phyloP scores from a whole-genome alignment of 23 tunicate genomes.

The Ascidia mentula region DNA sequence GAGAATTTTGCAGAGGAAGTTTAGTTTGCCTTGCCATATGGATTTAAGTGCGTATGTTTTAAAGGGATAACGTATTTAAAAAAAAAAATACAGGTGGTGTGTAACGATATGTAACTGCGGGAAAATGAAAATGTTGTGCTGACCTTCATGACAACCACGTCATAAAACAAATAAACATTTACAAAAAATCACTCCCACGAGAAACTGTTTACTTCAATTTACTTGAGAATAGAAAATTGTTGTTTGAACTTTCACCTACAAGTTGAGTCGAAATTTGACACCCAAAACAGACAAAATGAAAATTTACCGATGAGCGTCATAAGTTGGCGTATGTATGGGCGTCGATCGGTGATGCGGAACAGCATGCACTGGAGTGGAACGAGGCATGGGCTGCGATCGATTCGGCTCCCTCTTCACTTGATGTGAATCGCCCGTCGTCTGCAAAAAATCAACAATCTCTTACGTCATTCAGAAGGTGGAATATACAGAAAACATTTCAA shows the following conservation, averaged over 20 bases:
- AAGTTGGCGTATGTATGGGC: neutral
- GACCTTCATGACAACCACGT: neutral
- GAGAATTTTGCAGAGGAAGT: too few relatives aligned
- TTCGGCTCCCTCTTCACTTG: constrained; percentile 8
- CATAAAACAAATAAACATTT: neutral
- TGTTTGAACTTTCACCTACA: neutral
- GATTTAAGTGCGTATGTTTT: too few relatives aligned
- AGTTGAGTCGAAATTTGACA: too few relatives aligned
- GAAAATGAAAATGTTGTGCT: neutral
- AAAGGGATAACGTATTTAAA: too few relatives aligned
- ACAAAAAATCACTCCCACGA: too few relatives aligned
- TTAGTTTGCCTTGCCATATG: too few relatives aligned
- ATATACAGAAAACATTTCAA: too few relatives aligned
- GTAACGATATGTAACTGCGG: neutral
- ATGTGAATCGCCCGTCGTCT: neutral
- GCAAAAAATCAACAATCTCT: too few relatives aligned
- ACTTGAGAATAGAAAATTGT: neutral
- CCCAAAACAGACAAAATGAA: neutral
- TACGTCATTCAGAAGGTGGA: too few relatives aligned
- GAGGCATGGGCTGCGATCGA: constrained; percentile 2
- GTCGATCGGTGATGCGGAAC: constrained; percentile 20
- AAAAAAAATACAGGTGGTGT: too few relatives aligned
- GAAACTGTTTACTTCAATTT: too few relatives aligned
- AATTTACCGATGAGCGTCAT: constrained; percentile 4
- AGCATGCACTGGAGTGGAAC: constrained; percentile 13